Evolutionary conservation across 2,797 vertebrate genomes (phyloP).

Genomic region (Triplophysa bombifrons): DNA sequence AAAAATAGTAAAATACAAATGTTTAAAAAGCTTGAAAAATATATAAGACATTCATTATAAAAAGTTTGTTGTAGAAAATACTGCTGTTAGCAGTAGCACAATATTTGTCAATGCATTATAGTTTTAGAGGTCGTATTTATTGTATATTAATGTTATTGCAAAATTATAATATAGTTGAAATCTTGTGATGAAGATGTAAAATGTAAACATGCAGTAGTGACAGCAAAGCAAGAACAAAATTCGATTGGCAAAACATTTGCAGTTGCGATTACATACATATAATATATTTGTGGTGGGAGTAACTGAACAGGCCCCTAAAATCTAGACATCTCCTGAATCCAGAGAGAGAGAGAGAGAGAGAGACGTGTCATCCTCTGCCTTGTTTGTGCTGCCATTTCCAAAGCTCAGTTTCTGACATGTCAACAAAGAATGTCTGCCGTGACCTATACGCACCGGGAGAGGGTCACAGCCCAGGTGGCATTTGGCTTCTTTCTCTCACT

Average conservation of each 20-base stretch:
- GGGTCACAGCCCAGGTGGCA: conserved; percentile 50
- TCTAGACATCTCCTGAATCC: conserved; percentile 4
- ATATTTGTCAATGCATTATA: too few relatives aligned
- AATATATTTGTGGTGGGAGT: not conserved
- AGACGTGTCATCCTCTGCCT: conserved; percentile 14
- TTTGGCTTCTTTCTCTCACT: conserved; percentile 49
- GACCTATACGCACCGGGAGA: conserved; percentile 43
- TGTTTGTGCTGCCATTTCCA: conserved; percentile 51
- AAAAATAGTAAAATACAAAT: too few relatives aligned
- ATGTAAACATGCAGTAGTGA: too few relatives aligned
- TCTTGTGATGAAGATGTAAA: too few relatives aligned
- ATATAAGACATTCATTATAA: too few relatives aligned
- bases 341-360: conserved; percentile 4
- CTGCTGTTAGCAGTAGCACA: too few relatives aligned
- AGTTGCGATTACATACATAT: not conserved
- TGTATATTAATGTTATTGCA: too few relatives aligned
- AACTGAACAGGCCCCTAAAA: conserved; percentile 18
- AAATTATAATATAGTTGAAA: too few relatives aligned
- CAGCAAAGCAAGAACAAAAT: too few relatives aligned
- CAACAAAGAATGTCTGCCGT: conserved; percentile 48
- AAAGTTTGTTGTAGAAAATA: too few relatives aligned
- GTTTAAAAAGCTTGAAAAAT: too few relatives aligned
- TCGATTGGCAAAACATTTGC: not conserved
- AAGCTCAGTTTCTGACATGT: conserved; percentile 44
- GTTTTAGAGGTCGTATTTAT: too few relatives aligned